These are phyloP conservation scores for Ceratoteleas bidentatus DNA, from an alignment of 1,140 invertebrate species.

Conservation along the genomic window DNA sequence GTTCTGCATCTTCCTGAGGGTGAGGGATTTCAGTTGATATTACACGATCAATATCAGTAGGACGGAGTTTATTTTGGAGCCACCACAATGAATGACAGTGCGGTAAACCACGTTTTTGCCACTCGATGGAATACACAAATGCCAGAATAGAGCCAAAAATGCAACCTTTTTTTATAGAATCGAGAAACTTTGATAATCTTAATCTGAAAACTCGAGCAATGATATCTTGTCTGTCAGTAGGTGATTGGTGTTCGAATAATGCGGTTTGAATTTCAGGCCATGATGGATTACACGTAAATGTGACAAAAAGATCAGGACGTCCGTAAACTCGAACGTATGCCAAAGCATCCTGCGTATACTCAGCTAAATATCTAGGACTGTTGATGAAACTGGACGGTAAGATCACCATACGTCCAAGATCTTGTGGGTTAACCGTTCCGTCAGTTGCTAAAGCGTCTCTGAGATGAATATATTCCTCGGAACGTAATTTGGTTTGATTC, in stretches of 20 bases:
- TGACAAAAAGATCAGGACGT: not conserved
- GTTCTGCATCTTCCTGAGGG: not conserved
- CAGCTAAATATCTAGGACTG: slow-evolving; percentile 79
- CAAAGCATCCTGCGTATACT: slow-evolving; percentile 77
- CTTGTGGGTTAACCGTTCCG: too few relatives aligned
- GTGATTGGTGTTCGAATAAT: too few relatives aligned
- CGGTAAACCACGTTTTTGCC: not conserved
- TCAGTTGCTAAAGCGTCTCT: too few relatives aligned
- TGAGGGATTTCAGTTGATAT: not conserved
- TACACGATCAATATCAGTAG: not conserved
- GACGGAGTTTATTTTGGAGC: not conserved
- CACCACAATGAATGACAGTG: not conserved
- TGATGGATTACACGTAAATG: not conserved
- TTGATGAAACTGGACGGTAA: slow-evolving; percentile 77
- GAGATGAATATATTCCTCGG: too few relatives aligned
- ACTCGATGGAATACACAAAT: not conserved
- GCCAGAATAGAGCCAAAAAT: too few relatives aligned
- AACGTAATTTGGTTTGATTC: too few relatives aligned
- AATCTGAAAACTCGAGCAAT: not conserved
- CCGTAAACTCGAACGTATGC: not conserved
- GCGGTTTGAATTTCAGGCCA: not conserved
- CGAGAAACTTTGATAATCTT: too few relatives aligned
- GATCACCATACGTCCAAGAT: slow-evolving; percentile 75
- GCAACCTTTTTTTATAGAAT: too few relatives aligned
- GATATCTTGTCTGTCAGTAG: not conserved